Evolutionary conservation across 1,140 invertebrate genomes (phyloP).

Genomic region (Drosophila ananassae): DNA sequence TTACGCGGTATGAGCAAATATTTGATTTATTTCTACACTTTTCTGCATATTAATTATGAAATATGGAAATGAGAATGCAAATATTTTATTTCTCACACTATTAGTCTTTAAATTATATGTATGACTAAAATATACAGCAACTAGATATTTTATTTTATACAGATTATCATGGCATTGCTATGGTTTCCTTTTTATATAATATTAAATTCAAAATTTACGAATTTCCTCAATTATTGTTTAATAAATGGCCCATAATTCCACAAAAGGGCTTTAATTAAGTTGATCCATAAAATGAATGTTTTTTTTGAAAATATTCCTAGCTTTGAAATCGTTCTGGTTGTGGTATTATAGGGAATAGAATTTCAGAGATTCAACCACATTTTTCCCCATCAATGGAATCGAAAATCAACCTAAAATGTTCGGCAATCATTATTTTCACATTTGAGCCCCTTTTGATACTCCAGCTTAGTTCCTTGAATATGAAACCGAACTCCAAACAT

Average conservation of each 20-base stretch:
- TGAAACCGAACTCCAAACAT: slow-evolving; percentile 15
- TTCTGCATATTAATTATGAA: slow-evolving; percentile 46
- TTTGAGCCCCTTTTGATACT: slow-evolving; percentile 4
- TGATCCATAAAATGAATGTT: background rate
- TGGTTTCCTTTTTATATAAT: slow-evolving; percentile 9
- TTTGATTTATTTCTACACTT: slow-evolving; percentile 9
- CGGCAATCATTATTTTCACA: background rate
- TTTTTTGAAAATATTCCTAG: background rate
- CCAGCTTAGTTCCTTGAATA: slow-evolving; percentile 2
- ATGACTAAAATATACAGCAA: slow-evolving; percentile 18
- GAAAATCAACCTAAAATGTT: background rate
- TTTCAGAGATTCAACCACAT: background rate
- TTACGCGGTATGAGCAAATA: background rate
- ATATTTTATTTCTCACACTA: slow-evolving; percentile 19
- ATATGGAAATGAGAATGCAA: slow-evolving; percentile 40
- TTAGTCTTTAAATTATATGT: slow-evolving; percentile 7
- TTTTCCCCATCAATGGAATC: background rate
- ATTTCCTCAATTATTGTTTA: background rate
- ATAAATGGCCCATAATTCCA: background rate
- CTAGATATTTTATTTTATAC: slow-evolving; percentile 7
- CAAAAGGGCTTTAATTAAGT: background rate
- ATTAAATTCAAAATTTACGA: slow-evolving; percentile 16
- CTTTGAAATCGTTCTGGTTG: no score
- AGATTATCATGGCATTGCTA: background rate
- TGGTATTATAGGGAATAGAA: background rate